phyloP scores from a whole-genome alignment of 2,888 invertebrate genomes.

The Mechanitis messenoides region DNA sequence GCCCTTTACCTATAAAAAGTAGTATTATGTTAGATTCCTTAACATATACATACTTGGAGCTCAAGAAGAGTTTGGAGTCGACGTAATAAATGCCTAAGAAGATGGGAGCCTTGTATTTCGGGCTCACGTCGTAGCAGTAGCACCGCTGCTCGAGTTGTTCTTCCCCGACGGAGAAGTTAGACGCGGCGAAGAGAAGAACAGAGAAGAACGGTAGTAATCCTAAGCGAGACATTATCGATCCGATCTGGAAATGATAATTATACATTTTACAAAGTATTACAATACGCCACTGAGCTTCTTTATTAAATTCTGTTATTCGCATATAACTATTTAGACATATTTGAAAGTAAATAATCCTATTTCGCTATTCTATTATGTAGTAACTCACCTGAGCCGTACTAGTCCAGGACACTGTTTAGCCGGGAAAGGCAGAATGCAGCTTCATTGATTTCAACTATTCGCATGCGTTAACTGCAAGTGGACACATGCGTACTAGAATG shows the following conservation, averaged over 20 bases:
- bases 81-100: background rate
- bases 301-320: no score
- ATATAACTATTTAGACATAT: no score
- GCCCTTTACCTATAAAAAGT: no score
- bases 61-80: background rate
- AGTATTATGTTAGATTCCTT: no score
- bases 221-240: no score
- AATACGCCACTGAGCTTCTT: background rate
- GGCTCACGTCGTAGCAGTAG: background rate
- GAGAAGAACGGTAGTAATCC: background rate
- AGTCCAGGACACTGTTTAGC: background rate
- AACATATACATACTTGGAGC: no score
- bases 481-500: background rate
- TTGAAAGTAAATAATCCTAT: no score
- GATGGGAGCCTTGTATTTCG: background rate
- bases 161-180: background rate
- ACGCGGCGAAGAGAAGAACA: background rate
- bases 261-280: no score
- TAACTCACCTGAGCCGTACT: background rate
- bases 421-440: background rate
- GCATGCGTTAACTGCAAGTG: background rate
- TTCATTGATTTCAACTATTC: conserved; percentile 1
- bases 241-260: no score
- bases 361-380: background rate
- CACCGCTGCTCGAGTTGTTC: background rate